Base-by-base conservation (phyloP, 2,797 vertebrate genomes). In the Jordanella pulchra region DNA sequence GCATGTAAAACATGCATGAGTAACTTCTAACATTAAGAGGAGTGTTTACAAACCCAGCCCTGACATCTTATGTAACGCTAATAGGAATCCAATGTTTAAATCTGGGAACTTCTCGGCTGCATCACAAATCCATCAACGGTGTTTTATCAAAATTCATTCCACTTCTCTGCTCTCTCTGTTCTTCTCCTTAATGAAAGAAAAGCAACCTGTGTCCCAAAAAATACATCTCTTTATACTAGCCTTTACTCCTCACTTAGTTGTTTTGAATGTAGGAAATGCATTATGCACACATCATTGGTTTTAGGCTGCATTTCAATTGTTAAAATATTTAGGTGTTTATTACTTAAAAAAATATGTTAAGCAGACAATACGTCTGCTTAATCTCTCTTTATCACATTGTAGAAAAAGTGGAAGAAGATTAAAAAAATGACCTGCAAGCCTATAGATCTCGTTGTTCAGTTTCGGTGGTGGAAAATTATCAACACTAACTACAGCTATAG, bases 1-100 rank as follows among this genome's bases (percentile, higher is more conserved):
- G 86, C 73, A 89, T 89, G 91, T 89, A 76, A 89, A 90, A 86
- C 89, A 92, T 78, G 89, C 85, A 86, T 82, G 86, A 90, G 90
- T 88, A 88, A 86, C 78, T 82, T 35, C 61, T 76, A 84, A 80
- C 84, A 80, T 89, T 82, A 82, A 66, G 67, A 71, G 72, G 72
- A 81, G 81, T 45, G 76, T 88, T 82, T 72, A 75, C 77, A 50
- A 70, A 80, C 74, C 89, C 88, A 79, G 79, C 80, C 74, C 76
- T 71, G 78, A 89, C 89, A 82, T 78, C 89, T 92, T 91, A 90
- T 80, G 86, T 89, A 90, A 90, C 75, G 64, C 75, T 88, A 84
- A 86, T 75, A 79, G 69, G 60, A 74, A 73, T 18, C 44, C 77
- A 71, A 15, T 13, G 3, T 47, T 58, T 66, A 63, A 71, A 63